Percentiles rank a stretch among this genome's conserved stretches.
phyloP scores from a whole-genome alignment of 1,140 invertebrate species.

The Drosophila kanapiae region DNA sequence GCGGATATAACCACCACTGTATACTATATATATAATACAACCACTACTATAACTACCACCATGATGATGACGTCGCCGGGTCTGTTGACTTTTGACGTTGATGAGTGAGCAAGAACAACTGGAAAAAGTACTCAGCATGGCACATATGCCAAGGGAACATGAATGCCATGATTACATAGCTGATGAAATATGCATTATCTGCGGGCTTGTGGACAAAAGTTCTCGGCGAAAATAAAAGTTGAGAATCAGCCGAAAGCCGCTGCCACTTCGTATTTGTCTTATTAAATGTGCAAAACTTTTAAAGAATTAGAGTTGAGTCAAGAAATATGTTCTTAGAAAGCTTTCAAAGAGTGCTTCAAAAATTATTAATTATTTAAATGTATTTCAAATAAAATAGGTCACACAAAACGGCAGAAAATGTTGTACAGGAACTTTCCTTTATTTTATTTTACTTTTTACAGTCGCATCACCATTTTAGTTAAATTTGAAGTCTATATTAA shows the following conservation, averaged over 20 bases:
- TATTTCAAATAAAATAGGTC: too few species aligned
- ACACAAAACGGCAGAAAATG: too few species aligned
- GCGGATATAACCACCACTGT: slow-evolving; percentile 16
- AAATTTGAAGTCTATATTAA: background rate
- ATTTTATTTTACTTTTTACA: background rate
- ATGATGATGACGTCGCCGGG: slow-evolving; percentile 31
- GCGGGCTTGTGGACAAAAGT: slow-evolving; percentile 19
- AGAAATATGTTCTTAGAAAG: background rate
- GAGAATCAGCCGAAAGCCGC: slow-evolving; percentile 3
- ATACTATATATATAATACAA: background rate
- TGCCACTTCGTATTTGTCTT: slow-evolving; percentile 10
- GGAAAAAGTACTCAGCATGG: slow-evolving; percentile 46
- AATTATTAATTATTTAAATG: too few species aligned
- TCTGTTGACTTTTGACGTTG: slow-evolving; percentile 52
- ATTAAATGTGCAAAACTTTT: background rate
- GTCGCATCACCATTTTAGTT: background rate
- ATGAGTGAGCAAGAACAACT: slow-evolving; percentile 40
- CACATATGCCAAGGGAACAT: slow-evolving; percentile 20
- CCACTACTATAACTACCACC: background rate
- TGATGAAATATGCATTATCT: slow-evolving; percentile 50
- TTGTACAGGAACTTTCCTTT: background rate
- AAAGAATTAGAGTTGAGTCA: background rate
- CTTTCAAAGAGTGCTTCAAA: background rate
- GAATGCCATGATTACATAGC: slow-evolving; percentile 40
- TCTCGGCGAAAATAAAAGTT: slow-evolving; percentile 40